Conservation (phyloP, 2,113 vertebrate genomes). For the Otis tarda region DNA sequence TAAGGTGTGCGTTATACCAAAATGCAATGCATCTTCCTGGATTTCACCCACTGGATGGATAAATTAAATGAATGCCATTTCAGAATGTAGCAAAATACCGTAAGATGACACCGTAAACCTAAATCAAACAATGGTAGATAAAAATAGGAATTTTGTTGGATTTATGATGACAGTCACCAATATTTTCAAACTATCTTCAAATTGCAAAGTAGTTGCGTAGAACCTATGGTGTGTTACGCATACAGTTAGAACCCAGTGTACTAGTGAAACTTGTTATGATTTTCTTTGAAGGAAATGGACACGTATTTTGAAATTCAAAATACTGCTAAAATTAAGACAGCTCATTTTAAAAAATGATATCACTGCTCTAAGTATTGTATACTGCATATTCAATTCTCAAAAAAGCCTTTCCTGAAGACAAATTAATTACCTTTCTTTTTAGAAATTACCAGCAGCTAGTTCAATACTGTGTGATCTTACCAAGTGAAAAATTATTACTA, state of each 20-base stretch:
- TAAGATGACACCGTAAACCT: neutral
- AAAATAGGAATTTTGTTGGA: neutral
- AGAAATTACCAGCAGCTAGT: slow-evolving; percentile 44
- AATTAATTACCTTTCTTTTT: slow-evolving; percentile 66
- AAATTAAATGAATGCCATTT: neutral
- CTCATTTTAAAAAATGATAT: neutral
- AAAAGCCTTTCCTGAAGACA: slow-evolving; percentile 36
- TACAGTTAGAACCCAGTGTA: neutral
- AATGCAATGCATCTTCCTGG: neutral
- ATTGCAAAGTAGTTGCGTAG: neutral
- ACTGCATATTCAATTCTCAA: neutral
- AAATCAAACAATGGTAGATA: neutral
- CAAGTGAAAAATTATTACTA: slow-evolving; percentile 63
- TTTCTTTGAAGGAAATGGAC: neutral
- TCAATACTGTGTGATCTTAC: slow-evolving; percentile 47
- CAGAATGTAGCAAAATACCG: neutral
- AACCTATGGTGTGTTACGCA: neutral
- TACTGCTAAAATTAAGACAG: neutral
- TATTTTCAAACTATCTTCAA: neutral
- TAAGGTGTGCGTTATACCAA: neutral
- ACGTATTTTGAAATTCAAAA: neutral
- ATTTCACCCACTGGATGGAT: neutral
- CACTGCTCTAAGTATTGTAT: neutral
- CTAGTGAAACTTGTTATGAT: neutral
- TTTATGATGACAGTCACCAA: neutral